Evolutionary conservation across 1,140 invertebrate species (phyloP).

Genomic region (Dryas iulia): DNA sequence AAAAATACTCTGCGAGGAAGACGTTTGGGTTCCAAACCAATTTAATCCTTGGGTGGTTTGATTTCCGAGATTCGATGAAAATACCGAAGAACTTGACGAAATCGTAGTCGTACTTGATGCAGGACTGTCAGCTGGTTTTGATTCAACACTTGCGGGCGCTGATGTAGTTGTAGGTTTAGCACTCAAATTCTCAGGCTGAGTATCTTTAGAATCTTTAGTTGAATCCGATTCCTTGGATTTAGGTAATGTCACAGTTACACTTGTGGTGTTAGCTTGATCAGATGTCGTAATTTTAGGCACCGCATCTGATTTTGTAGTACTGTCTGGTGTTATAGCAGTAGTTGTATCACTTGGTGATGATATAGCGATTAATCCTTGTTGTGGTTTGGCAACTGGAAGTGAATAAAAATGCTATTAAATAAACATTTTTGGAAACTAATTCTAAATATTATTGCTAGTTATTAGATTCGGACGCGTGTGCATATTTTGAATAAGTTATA

Average conservation of each 20-base stretch:
- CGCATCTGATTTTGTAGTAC: slow-evolving; percentile 1
- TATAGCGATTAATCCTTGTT: neutral
- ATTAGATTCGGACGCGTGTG: too few relatives aligned
- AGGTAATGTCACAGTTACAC: neutral
- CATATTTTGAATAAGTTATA: too few relatives aligned
- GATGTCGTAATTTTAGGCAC: neutral
- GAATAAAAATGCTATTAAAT: neutral
- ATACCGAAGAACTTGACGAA: neutral
- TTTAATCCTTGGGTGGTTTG: neutral
- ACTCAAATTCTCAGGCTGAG: neutral
- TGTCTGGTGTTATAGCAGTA: neutral
- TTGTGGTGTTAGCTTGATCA: neutral
- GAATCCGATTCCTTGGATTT: neutral
- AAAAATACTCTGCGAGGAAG: neutral
- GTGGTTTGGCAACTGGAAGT: slow-evolving; percentile 35
- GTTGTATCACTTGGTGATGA: neutral
- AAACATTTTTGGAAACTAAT: too few relatives aligned
- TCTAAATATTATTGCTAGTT: too few relatives aligned
- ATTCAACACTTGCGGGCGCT: neutral
- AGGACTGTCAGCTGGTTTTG: neutral
- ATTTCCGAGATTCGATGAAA: neutral
- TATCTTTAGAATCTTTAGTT: neutral
- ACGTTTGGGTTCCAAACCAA: neutral
- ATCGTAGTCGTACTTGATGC: slow-evolving; percentile 10
- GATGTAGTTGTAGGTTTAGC: neutral